Evolutionary conservation across 37 sponge, comb jelly and placozoan species (phyloP).

Genomic region (Chondrosia reniformis): DNA sequence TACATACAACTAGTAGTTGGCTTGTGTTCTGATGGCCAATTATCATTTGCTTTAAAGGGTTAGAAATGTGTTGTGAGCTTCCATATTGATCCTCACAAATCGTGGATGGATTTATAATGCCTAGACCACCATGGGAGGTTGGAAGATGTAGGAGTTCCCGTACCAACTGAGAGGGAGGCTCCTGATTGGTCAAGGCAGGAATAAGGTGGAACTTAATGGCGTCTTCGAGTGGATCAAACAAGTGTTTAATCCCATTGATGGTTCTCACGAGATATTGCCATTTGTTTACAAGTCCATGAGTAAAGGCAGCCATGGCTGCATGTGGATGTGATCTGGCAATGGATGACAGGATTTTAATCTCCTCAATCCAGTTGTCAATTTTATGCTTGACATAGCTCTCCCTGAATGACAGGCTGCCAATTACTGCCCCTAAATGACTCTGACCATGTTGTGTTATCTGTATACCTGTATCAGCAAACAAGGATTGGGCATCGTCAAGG

Average conservation of each 20-base stretch:
- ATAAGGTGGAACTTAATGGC: not conserved
- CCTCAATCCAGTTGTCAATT: conserved; percentile 2
- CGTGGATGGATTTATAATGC: not conserved
- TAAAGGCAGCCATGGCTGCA: conserved; percentile 5
- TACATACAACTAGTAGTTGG: too few species aligned
- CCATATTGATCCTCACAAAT: not conserved
- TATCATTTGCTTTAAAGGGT: not conserved
- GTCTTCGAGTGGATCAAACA: conserved; percentile 3
- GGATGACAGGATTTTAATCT: not conserved
- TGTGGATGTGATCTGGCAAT: conserved; percentile 7
- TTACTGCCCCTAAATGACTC: conserved; percentile 16
- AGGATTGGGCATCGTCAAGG: not conserved
- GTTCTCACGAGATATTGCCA: conserved; percentile 7
- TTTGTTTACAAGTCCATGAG: conserved; percentile 4
- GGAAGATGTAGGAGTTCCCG: not conserved
- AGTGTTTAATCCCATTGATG: not conserved
- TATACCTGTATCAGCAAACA: conserved; percentile 14
- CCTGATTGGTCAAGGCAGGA: not conserved
- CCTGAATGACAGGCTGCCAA: not conserved
- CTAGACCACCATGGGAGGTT: not conserved
- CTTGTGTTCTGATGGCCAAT: too few species aligned
- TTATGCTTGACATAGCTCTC: conserved; percentile 1
- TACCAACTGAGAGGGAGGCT: not conserved
- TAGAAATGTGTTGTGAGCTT: not conserved
- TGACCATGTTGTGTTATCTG: not conserved